Percentiles rank a stretch among this genome's conserved stretches.
Conservation (phyloP, 2,888 invertebrate species). For the Euclidia mi region DNA sequence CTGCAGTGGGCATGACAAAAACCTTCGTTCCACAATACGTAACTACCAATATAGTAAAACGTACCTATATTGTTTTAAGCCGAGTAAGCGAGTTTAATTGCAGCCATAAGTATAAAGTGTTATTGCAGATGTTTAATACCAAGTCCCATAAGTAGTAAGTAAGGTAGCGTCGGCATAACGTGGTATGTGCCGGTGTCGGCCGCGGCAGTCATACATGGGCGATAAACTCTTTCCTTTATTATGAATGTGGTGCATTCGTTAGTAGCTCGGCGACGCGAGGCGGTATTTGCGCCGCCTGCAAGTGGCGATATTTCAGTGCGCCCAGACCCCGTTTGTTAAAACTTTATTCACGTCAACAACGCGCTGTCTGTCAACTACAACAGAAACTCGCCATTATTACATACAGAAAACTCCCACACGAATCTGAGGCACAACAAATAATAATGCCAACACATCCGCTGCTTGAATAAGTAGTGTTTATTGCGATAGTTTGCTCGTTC, state of each 20-base stretch:
- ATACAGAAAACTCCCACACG: constrained; percentile 60
- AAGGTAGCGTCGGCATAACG: constrained; percentile 30
- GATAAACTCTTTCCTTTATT: constrained; percentile 63
- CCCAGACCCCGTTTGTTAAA: constrained; percentile 76
- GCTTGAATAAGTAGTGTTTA: constrained; percentile 50
- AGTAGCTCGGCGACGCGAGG: constrained; percentile 64
- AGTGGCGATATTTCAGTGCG: constrained; percentile 79
- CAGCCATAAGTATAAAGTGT: constrained; percentile 10
- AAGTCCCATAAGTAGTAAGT: constrained; percentile 8
- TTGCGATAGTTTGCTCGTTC: constrained; percentile 46
- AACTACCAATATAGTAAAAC: too few relatives aligned
- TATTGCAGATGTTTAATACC: constrained; percentile 1
- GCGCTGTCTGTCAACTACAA: constrained; percentile 74
- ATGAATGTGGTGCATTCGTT: constrained; percentile 60
- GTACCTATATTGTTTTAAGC: too few relatives aligned
- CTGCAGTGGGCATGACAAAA: too few relatives aligned
- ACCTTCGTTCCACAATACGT: too few relatives aligned
- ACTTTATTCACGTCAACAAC: constrained; percentile 79
- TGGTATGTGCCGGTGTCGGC: constrained; percentile 33
- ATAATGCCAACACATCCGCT: constrained; percentile 38
- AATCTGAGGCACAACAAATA: constrained; percentile 49
- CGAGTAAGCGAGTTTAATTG: constrained; percentile 7
- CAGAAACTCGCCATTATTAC: constrained; percentile 61
- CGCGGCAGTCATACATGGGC: constrained; percentile 51
- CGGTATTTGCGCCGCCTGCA: constrained; percentile 76